Percentiles rank a stretch among this genome's conserved stretches.
Conservation (phyloP, 2,113 vertebrate species). For the Phainopepla nitens region DNA sequence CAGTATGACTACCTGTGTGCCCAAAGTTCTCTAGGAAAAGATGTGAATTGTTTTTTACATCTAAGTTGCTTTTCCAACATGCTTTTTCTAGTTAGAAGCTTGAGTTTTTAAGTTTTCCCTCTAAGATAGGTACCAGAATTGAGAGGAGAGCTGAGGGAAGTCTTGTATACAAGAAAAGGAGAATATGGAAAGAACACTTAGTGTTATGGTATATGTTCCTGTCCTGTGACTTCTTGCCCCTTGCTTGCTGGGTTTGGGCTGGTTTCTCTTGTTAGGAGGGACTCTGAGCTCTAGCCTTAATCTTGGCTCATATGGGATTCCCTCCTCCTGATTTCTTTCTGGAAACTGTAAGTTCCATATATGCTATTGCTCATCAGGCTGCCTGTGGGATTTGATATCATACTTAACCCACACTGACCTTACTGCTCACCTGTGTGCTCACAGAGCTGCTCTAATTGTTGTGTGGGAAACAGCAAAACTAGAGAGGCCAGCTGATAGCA, state of each 20-base stretch:
- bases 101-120: background rate
- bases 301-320: background rate
- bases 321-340: background rate
- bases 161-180: background rate
- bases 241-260: background rate
- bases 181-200: background rate
- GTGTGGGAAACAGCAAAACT: background rate
- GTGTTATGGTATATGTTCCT: background rate
- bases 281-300: background rate
- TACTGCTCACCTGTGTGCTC: background rate
- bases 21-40: background rate
- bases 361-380: background rate
- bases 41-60: background rate
- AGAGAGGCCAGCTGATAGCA: background rate
- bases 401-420: background rate
- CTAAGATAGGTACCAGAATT: background rate
- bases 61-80: background rate
- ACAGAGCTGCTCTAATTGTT: background rate
- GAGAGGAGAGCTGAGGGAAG: background rate
- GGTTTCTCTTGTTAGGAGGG: background rate
- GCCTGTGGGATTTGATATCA: background rate
- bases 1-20: rapidly evolving
- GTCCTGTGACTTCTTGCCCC: background rate
- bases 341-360: background rate
- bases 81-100: background rate